phyloP scores from a whole-genome alignment of 2,888 invertebrate genomes.

The Heteromyza rotundicornis region DNA sequence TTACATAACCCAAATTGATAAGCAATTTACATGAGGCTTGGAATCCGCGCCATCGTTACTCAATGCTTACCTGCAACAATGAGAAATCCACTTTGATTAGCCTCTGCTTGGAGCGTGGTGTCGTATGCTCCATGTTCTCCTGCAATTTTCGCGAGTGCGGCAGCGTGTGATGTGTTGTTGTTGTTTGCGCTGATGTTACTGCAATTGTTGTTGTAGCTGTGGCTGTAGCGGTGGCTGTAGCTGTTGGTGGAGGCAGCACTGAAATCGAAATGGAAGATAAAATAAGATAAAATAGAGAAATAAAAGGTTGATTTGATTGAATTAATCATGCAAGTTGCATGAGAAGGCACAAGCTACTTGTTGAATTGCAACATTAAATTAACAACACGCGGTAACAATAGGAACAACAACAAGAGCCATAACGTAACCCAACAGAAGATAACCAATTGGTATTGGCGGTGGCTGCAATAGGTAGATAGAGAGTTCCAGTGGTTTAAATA shows the following conservation, averaged over 20 bases:
- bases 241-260: constrained; percentile 60
- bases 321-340: neutral
- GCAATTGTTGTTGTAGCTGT: constrained; percentile 37
- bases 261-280: too few species aligned
- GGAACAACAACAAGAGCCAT: too few species aligned
- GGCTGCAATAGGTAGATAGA: too few species aligned
- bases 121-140: constrained; percentile 59
- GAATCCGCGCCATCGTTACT: too few species aligned
- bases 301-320: neutral
- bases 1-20: too few species aligned
- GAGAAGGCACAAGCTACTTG: neutral
- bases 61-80: constrained; percentile 70
- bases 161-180: constrained; percentile 29
- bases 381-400: too few species aligned
- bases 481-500: too few species aligned
- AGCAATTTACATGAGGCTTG: too few species aligned
- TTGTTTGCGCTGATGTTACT: constrained; percentile 26
- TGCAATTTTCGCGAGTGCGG: constrained; percentile 48
- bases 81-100: constrained; percentile 88
- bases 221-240: constrained; percentile 32
- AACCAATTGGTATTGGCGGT: too few species aligned
- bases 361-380: too few species aligned
- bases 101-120: constrained; percentile 63
- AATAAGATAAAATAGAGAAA: neutral
- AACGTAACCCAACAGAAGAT: too few species aligned